phyloP scores from a whole-genome alignment of 2,113 vertebrate genomes.

The Megalops atlanticus region DNA sequence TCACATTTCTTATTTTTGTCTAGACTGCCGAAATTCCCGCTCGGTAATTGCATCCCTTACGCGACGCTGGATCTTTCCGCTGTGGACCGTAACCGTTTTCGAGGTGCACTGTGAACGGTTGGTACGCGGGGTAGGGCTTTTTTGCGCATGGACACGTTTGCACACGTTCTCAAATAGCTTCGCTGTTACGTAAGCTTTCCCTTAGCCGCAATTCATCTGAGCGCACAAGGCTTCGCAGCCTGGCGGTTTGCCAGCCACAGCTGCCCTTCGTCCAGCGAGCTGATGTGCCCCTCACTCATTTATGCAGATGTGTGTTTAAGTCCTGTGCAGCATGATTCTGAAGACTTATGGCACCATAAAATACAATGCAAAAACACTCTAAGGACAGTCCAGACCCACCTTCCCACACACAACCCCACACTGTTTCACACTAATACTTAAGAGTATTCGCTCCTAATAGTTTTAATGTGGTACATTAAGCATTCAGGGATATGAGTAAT shows the following conservation, averaged over 20 bases:
- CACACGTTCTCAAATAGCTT: constrained; percentile 14
- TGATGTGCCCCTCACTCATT: background rate
- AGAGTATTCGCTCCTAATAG: background rate
- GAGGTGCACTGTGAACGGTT: background rate
- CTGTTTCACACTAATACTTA: background rate
- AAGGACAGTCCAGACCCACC: background rate
- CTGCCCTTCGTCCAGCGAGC: background rate
- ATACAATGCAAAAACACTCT: background rate
- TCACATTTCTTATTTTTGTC: constrained; percentile 48
- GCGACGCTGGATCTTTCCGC: constrained; percentile 7
- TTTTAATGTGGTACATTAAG: background rate
- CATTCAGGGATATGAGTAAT: background rate
- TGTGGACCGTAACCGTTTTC: constrained; percentile 23
- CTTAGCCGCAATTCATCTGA: background rate
- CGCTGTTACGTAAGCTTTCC: background rate
- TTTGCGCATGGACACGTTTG: constrained; percentile 16
- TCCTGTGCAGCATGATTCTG: background rate
- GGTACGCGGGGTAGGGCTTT: background rate
- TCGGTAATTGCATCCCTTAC: constrained; percentile 14
- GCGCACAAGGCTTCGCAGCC: background rate
- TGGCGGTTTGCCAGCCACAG: background rate
- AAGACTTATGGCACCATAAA: background rate
- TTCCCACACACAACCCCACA: background rate
- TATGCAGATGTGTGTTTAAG: background rate
- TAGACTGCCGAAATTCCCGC: constrained; percentile 37